Base-by-base conservation (phyloP, 1,140 invertebrate genomes). In the Macrobrachium rosenbergii region DNA sequence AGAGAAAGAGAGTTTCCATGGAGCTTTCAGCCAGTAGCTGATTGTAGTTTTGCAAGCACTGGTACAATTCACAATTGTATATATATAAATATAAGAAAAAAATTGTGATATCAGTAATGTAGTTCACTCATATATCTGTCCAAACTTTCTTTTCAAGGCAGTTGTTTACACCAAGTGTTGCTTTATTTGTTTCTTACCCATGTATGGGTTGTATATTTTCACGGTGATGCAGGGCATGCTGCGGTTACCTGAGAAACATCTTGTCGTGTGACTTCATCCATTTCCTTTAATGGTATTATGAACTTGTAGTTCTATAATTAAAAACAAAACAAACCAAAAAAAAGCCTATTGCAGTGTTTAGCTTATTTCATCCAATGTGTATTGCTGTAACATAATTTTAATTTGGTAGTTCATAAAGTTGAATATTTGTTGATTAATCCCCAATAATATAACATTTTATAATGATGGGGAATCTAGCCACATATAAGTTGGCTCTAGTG, bases 81-180 rank as follows among this genome's bases (percentile, higher is more conserved):
- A 84, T 84, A 84, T 84, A 84, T 84, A 83, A 62, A 84, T 75
- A 83, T 77, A 84, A 67, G 76, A 83, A 84, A 84, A 73, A 84
- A 77, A 77, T 77, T 84, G 82, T 84, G 82, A 84, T 84, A 84
- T 84, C 76, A 84, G 77, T 82, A 69, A 84, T 84, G 82, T 84
- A 84, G 82, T 37, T 78, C 82, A 81, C 78, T 84, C 82, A 84
- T 84, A 60, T 84, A 84, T 77, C 82, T 84, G 81, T 82, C 64
- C 77, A 73, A 84, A 77, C 82, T 84, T 73, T 84, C 82, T 75
- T 84, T 84, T 84, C 75, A 84, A 84, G 82, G 82, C 77, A 75
- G 75, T 84, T 84, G 82, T 84, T 75, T 84, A 84, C 82, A 76
- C 82, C 82, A 52, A 64, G 75, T 84, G 82, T 84, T 84, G 82